Evolutionary conservation across 2,797 vertebrate genomes (phyloP).

Genomic region (Anguilla anguilla): DNA sequence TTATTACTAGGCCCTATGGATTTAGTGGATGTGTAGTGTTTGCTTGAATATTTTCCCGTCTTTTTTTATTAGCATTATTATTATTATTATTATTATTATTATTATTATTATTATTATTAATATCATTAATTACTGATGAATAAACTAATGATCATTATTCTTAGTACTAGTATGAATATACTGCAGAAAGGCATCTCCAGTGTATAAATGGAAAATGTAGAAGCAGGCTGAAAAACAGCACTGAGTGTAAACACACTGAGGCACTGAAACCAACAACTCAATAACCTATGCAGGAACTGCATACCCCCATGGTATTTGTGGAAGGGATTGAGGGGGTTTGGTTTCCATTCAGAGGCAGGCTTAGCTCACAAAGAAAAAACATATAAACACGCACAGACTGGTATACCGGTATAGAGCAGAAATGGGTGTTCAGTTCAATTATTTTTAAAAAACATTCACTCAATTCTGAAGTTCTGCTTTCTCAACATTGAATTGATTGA

Average conservation of each 20-base stretch:
- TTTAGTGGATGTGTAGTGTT: too few species aligned
- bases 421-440: background rate
- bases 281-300: background rate
- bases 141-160: too few species aligned
- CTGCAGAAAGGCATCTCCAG: background rate
- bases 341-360: background rate
- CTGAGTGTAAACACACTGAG: background rate
- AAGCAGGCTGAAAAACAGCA: conserved; percentile 8
- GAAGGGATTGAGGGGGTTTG: background rate
- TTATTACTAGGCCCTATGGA: too few species aligned
- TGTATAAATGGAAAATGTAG: background rate
- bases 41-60: too few species aligned
- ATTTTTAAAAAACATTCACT: background rate
- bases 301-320: conserved; percentile 13
- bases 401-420: background rate
- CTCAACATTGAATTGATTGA: conserved; percentile 5
- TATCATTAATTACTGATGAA: too few species aligned
- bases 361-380: background rate
- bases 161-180: background rate
- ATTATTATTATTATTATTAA: too few species aligned
- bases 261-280: conserved; percentile 9
- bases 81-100: too few species aligned
- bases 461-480: background rate
- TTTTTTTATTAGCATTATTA: too few species aligned
- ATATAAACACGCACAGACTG: background rate